Percentiles rank a stretch among this genome's conserved stretches.
Evolutionary conservation across 2,797 vertebrate genomes (phyloP).

Genomic region (Tragopan temminckii): DNA sequence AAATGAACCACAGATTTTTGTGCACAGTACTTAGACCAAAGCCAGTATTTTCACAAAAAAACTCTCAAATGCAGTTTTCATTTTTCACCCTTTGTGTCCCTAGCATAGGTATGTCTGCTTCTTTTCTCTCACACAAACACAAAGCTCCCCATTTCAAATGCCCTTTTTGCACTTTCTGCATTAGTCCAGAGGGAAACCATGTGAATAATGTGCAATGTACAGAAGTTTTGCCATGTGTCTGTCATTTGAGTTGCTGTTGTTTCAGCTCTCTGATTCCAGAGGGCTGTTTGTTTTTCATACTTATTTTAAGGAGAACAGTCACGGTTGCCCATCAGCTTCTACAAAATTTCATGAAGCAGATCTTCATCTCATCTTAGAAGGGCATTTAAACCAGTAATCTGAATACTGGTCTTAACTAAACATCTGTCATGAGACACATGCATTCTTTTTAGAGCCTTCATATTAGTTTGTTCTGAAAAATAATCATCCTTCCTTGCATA

Average conservation of each 20-base stretch:
- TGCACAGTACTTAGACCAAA: conserved; percentile 4
- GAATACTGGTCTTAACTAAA: not conserved
- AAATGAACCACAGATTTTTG: conserved; percentile 12
- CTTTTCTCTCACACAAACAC: not conserved
- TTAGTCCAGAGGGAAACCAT: not conserved
- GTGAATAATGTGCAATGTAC: not conserved
- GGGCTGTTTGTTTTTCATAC: not conserved
- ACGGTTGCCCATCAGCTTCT: not conserved
- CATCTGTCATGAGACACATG: not conserved
- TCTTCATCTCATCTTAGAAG: not conserved
- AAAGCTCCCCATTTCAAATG: conserved; percentile 32
- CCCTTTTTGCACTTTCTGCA: not conserved
- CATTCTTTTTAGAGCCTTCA: not conserved
- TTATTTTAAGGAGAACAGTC: not conserved
- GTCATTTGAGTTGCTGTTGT: not conserved
- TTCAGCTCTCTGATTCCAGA: not conserved
- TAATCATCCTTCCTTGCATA: not conserved
- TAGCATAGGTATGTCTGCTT: not conserved
- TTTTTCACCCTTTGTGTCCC: not conserved
- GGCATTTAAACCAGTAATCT: not conserved
- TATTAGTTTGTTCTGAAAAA: not conserved
- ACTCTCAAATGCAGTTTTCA: not conserved
- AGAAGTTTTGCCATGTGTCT: conserved; percentile 16
- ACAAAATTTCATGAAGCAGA: not conserved
- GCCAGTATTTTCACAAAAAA: not conserved